Base-by-base conservation (phyloP, 2,113 vertebrate genomes). In the Crocuta crocuta region DNA sequence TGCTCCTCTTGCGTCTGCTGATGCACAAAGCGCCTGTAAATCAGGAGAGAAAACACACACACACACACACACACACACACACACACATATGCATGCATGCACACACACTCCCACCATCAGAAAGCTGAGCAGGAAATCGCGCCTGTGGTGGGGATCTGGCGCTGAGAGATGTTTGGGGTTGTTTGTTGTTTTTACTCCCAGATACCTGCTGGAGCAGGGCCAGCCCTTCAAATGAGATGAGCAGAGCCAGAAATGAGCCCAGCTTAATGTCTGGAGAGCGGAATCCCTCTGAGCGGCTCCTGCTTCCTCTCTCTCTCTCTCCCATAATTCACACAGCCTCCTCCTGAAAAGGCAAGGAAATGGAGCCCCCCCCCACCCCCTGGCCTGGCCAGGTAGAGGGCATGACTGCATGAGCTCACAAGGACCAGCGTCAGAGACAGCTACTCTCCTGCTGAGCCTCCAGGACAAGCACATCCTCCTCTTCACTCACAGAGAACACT, bases 21-120 rank as follows among this genome's bases (percentile, higher is more conserved):
- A 94, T 82, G 58, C 92, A 93, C 89, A 89, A 79, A 95, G 61
- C 50, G 65, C 71, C 79, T 74, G 28, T 88, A 94, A 97, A 96
- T 84, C 87, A 97, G 58, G 48, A 39, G 61, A 76, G 78, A 33
- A 78, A 11, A 68, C 24, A 73, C 33, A 55, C 45, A 28, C 28
- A 43, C 48, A 58, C 9, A 7, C 55, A 48, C 35, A 28, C 43
- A 39, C 10, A 28, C 11, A 12, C 45, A 39, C 5, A 50, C 31
- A 66, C 45, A 65, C 65, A 24, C 28, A 58, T 73, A 65, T 7
- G 92, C 13, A 43, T 1, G 58, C 58, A 16, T 24, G 61, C 68
- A 66, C 11, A 93, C 24, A 58, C 1, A 1, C 35, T 87, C 28
- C 21, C 53, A 88, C 73, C 45, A 6, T 70, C 87, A 65, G 79